Base-by-base conservation (phyloP, 1,140 invertebrate species). In the Magallana ariakensis region DNA sequence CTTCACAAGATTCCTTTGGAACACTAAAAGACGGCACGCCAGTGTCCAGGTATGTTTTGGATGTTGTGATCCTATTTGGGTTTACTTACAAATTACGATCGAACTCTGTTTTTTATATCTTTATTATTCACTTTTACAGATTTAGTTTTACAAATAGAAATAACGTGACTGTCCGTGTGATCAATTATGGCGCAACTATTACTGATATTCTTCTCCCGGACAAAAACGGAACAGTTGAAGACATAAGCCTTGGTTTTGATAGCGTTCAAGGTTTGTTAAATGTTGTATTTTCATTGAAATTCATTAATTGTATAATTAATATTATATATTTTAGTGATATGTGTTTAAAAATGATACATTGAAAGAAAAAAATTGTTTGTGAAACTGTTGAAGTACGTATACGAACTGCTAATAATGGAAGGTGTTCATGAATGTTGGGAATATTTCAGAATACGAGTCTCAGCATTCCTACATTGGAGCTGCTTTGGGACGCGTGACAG, bases 161-260 rank as follows among this genome's bases (percentile, higher is more conserved):
- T 75, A 62, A 82, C 16, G 60, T 89, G 13, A 86, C 83, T 33
- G 87, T 92, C 1, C 62, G 88, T 81, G 86, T 92, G 7, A 84
- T 91, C 9, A 85, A 84, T 26, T 90, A 97, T 89, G 97, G 97
- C 70, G 97, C 97, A 2, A 97, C 96, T 1, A 96, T 98, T 66
- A 97, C 96, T 26, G 96, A 96, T 66, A 95, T 98, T 54, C 95
- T 96, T 94, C 95, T 97, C 1, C 97, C 97, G 0, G 96, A 97
- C 93, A 96, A 95, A 90, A 92, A 95, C 89, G 97, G 97, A 1
- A 92, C 95, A n/a, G 56, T 96, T 7, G 95, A 95, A 33, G 97
- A 98, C 92, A 95, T 98, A n/a, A 96, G 96, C 0, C 95, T 97
- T 16, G 97, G 97, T 57, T 97, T 96, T 92, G 96, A 97, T 93